These are phyloP conservation scores for Somateria mollissima DNA, from an alignment of 2,797 vertebrate species.

Conservation along the genomic window DNA sequence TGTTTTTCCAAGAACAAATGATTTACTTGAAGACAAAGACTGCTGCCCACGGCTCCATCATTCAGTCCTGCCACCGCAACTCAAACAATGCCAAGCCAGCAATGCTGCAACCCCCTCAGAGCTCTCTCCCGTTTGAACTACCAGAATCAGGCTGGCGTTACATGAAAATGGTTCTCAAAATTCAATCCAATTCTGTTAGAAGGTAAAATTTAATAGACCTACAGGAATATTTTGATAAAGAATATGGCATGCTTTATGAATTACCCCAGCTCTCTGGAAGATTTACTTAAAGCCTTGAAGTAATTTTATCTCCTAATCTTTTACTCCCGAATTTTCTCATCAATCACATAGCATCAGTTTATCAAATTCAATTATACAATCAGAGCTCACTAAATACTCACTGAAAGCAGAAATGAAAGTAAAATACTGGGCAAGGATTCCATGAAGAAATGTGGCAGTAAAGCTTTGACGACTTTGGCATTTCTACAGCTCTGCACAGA, in stretches of 20 bases:
- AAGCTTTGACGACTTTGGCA: not conserved
- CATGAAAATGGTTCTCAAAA: slow-evolving; percentile 54
- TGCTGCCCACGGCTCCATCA: slow-evolving; percentile 3
- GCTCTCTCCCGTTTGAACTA: slow-evolving; percentile 5
- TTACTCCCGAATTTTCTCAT: slow-evolving; percentile 58
- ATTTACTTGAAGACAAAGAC: slow-evolving; percentile 31
- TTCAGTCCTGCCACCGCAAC: not conserved
- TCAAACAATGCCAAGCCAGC: not conserved
- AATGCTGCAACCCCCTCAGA: slow-evolving; percentile 10
- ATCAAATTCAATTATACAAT: slow-evolving; percentile 67
- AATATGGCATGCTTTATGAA: slow-evolving; percentile 46
- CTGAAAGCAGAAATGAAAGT: slow-evolving; percentile 53
- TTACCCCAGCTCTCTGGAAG: slow-evolving; percentile 36
- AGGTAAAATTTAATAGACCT: slow-evolving; percentile 63
- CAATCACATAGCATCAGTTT: slow-evolving; percentile 50
- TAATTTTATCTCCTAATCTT: slow-evolving; percentile 57
- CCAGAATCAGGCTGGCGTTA: slow-evolving; percentile 29
- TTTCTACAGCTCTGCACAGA: not conserved
- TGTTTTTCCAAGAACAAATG: not conserved
- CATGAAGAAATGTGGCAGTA: not conserved
- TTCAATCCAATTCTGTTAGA: slow-evolving; percentile 31
- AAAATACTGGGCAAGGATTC: slow-evolving; percentile 16
- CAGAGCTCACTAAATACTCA: slow-evolving; percentile 53
- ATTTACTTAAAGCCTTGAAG: slow-evolving; percentile 61
- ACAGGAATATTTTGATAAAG: slow-evolving; percentile 49